Evolutionary conservation across 1,140 invertebrate species (phyloP), one percentile per base, ranked within the genome.

Genomic region (Daktulosphaira vitifoliae): DNA sequence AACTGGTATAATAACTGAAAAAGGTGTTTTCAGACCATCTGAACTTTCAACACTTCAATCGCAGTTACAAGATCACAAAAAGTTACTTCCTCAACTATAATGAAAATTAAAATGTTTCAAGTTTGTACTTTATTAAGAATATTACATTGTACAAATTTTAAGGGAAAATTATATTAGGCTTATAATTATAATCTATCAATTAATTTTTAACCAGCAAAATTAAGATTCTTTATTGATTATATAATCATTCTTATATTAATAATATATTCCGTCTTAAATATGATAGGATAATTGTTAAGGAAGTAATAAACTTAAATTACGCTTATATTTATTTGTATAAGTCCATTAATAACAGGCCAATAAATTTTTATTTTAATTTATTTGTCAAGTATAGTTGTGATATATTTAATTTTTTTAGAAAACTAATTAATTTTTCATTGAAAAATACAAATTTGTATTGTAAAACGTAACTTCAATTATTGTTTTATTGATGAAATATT

Each of bases 1-100:
- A 56, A 90, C 90, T 20, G 92, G 89, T 9, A 95, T 98, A 67
- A 89, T 99, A 15, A 99, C 96, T 13, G 95, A 99, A 77, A 82
- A 84, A 70, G 95, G 95, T 16, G 86, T 94, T 5, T 94, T 86
- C 71, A 74, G 76, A 59, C 87, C 90, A 8, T 68, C 74, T 38
- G 78, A 79, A 66, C 71, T 81, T 15, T 62, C 56, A 9, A 62
- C 56, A 9, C 56, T 62, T 15, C 42, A 46, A 39, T 62, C 56
- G 29, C 56, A 48, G 29, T 15, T 33, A 16, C 39, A 62, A 46
- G 56, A 48, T 20, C 56, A 33, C 46, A 62, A 62, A 48, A 62
- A 62, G 9, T 48, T 16, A 2, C 56, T 62, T 62, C 42, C 56
- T 7, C 56, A 62, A 48, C 56, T 62, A 13, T 62, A 62, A 62